phyloP scores from a whole-genome alignment of 1,140 invertebrate species.

The Drosophila cardini region DNA sequence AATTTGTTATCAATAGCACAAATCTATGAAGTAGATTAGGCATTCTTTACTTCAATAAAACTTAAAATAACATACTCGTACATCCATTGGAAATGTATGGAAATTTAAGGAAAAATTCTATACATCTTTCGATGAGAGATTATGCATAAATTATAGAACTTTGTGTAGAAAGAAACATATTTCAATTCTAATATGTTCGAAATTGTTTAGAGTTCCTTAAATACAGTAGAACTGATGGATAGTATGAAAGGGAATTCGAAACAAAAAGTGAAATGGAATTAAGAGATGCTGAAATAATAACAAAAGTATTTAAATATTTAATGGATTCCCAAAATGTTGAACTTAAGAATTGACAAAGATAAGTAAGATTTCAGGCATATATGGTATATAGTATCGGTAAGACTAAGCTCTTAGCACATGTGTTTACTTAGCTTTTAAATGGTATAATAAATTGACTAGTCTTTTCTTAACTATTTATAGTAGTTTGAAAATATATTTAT shows the following conservation, averaged over 20 bases:
- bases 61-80: slow-evolving; percentile 35
- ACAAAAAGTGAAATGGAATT: not conserved
- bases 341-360: no score
- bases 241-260: not conserved
- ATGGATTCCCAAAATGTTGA: no score
- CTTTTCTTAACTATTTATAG: not conserved
- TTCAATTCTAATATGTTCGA: slow-evolving; percentile 2
- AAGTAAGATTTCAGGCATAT: no score
- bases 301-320: no score
- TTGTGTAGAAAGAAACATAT: slow-evolving; percentile 2
- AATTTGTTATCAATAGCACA: slow-evolving; percentile 73
- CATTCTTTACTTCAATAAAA: slow-evolving; percentile 21
- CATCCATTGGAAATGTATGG: not conserved
- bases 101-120: slow-evolving; percentile 6
- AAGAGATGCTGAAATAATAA: no score
- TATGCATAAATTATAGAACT: slow-evolving; percentile 15
- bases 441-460: no score
- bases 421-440: no score
- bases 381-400: no score
- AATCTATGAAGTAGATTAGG: slow-evolving; percentile 44
- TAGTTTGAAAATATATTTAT: not conserved
- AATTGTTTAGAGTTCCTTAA: slow-evolving; percentile 3
- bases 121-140: slow-evolving; percentile 1
- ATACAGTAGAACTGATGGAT: not conserved
- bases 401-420: no score